Evolutionary conservation across 2,888 invertebrate genomes (phyloP), one percentile per base, ranked within the genome.

Genomic region (Lithophane semibrunnea): DNA sequence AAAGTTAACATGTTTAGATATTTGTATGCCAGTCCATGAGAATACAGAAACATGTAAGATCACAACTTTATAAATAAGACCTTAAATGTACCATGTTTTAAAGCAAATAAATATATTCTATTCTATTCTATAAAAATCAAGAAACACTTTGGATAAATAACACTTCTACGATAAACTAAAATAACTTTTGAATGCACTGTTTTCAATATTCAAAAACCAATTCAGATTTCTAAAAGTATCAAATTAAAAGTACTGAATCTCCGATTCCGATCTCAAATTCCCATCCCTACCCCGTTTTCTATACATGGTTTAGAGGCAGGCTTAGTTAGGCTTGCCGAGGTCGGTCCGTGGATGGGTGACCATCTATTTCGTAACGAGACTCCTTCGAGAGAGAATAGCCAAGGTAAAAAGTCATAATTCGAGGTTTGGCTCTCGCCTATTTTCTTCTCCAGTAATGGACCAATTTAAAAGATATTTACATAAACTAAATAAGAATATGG

Each of bases 281-380:
- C 10, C 75, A 81, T 75, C 70, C 42, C 70, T 85, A 73, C 4
- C 52, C 21, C 21, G 21, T 8, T 60, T 37, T 60, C 13, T 9
- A 21, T 18, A 24, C 4, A 49, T 24, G 47, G n/a, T 18, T 61
- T 29, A 74, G 3, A 74, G 3, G n/a, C n/a, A n/a, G n/a, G n/a
- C n/a, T n/a, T n/a, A n/a, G n/a, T n/a, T n/a, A n/a, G n/a, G n/a
- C n/a, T n/a, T 56, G 58, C 58, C 1, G 24, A 13, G 58, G 58
- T 24, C 4, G n/a, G 58, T 24, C 5, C 0, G 18, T 52, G 18
- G 52, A 52, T 52, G 52, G 52, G 52, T 52, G 52, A 52, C 10
- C 3, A 21, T 54, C n/a, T 21, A 54, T n/a, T 54, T n/a, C n/a
- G n/a, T 54, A 10, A 21, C 54, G 21, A 21, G 10, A 54, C 54